Evolutionary conservation across 2,888 invertebrate genomes (phyloP).

Genomic region (Drosophila koepferae): DNA sequence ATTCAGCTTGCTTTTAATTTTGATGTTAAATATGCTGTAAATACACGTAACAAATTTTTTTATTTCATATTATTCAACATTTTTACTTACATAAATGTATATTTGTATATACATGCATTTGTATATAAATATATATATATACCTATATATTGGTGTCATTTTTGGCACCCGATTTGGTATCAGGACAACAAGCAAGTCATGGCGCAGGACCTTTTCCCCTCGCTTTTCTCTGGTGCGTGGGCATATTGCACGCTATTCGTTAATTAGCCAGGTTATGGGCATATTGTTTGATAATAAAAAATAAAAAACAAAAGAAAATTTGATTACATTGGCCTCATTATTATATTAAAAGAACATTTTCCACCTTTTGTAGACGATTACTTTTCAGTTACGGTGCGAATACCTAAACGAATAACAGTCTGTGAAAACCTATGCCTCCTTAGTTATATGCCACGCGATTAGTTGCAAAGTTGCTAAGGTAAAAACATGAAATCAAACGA

Average conservation of each 20-base stretch:
- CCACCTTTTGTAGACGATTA: slow-evolving; percentile 73
- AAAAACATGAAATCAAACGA: slow-evolving; percentile 34
- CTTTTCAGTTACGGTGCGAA: slow-evolving; percentile 81
- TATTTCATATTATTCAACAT: slow-evolving; percentile 48
- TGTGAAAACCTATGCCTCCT: slow-evolving; percentile 82
- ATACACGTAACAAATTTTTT: slow-evolving; percentile 59
- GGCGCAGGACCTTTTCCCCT: slow-evolving; percentile 24
- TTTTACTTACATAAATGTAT: slow-evolving; percentile 19
- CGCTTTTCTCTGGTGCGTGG: slow-evolving; percentile 32
- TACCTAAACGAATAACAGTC: slow-evolving; percentile 82
- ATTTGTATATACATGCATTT: slow-evolving; percentile 24
- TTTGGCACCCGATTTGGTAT: slow-evolving; percentile 45
- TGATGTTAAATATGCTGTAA: slow-evolving; percentile 69
- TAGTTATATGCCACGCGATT: slow-evolving; percentile 68
- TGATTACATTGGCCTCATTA: slow-evolving; percentile 24
- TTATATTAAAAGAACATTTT: slow-evolving; percentile 38
- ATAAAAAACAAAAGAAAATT: background rate
- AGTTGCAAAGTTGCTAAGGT: slow-evolving; percentile 41
- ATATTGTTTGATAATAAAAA: background rate
- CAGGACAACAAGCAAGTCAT: slow-evolving; percentile 71
- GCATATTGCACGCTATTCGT: slow-evolving; percentile 35
- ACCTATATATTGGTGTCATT: slow-evolving; percentile 9
- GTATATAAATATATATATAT: slow-evolving; percentile 18
- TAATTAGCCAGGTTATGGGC: slow-evolving; percentile 25
- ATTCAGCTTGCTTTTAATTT: slow-evolving; percentile 64